Percentiles rank a stretch among this genome's conserved stretches.
Evolutionary conservation across 2,797 vertebrate genomes (phyloP).

Genomic region (Enteromius radiatus): DNA sequence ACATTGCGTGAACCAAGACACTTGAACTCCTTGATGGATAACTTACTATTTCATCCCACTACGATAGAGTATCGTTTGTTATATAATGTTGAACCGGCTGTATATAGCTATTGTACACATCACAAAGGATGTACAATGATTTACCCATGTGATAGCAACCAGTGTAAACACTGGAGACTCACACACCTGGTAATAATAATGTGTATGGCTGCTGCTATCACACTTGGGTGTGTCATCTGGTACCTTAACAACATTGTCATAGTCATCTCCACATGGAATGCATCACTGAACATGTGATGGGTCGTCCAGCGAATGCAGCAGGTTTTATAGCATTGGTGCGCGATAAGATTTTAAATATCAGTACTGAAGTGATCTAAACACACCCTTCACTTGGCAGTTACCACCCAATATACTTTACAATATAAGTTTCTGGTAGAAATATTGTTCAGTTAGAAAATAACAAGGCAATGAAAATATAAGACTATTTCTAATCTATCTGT

Average conservation of each 20-base stretch:
- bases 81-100: background rate
- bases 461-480: too few species aligned
- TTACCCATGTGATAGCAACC: constrained; percentile 7
- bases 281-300: constrained; percentile 16
- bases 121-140: constrained; percentile 36
- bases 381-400: constrained; percentile 9
- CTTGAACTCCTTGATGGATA: background rate
- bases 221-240: constrained; percentile 42
- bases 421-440: background rate
- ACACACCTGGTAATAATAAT: constrained; percentile 31
- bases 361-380: background rate
- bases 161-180: constrained; percentile 28
- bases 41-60: background rate
- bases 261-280: constrained; percentile 39
- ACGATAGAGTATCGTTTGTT: constrained; percentile 2
- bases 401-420: background rate
- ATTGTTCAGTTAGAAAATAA: background rate
- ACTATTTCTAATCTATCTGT: background rate
- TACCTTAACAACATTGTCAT: constrained; percentile 49
- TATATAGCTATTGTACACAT: constrained; percentile 16
- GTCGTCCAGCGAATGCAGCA: background rate
- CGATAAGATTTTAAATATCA: constrained; percentile 38
- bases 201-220: constrained; percentile 12
- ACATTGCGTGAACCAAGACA: constrained; percentile 1
- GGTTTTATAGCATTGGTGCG: constrained; percentile 21